phyloP scores from a whole-genome alignment of 2,113 vertebrate species.

The Hippocampus guttulatus region DNA sequence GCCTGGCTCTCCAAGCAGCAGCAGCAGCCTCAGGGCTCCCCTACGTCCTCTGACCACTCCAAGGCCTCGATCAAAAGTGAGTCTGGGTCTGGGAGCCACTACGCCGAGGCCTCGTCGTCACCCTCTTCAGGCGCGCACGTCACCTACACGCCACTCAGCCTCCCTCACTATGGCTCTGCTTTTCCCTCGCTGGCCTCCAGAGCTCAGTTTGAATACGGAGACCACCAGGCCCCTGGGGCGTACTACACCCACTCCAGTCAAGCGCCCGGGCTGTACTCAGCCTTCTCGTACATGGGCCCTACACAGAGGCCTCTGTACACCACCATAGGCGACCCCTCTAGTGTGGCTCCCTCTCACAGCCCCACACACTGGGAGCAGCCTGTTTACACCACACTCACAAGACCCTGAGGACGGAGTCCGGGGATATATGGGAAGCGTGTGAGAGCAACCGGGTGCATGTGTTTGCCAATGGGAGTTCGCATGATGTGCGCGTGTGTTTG shows the following conservation, averaged over 20 bases:
- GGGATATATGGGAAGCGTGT: conserved; percentile 63
- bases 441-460: conserved; percentile 45
- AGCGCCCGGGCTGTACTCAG: conserved; percentile 92
- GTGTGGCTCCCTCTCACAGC: conserved; percentile 93
- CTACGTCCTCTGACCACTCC: conserved; percentile 77
- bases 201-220: conserved; percentile 94
- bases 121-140: conserved; percentile 85
- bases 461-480: conserved; percentile 1
- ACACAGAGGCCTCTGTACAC: conserved; percentile 98
- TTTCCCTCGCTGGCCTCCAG: conserved; percentile 94
- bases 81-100: conserved; percentile 79
- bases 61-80: conserved; percentile 98
- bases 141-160: conserved; percentile 92
- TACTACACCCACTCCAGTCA: conserved; percentile 95
- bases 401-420: conserved; percentile 79
- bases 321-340: conserved; percentile 92
- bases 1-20: conserved; percentile 98
- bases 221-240: conserved; percentile 91
- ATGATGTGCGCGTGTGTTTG: conserved; percentile 1
- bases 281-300: conserved; percentile 99
- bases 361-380: conserved; percentile 99
- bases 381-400: conserved; percentile 95
- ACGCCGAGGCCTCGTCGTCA: conserved; percentile 79
- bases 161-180: conserved; percentile 94
- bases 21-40: conserved; percentile 81